Percentiles rank a stretch among this genome's conserved stretches.
Conservation (phyloP, 2,113 vertebrate genomes). For the Forbesichthys agassizii region DNA sequence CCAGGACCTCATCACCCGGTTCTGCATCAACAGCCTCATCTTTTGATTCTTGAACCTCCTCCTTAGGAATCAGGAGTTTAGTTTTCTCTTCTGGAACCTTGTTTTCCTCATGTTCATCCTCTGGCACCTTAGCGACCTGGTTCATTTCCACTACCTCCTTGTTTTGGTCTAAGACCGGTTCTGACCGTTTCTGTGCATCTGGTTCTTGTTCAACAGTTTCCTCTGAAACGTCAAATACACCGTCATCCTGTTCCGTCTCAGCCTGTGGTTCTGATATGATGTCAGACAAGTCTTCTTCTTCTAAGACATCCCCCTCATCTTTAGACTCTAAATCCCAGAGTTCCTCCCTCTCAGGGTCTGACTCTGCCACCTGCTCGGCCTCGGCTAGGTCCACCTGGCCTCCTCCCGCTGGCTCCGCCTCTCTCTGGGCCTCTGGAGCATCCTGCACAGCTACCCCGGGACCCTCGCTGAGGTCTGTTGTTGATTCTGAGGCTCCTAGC, state of each 20-base stretch:
- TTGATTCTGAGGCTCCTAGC: neutral
- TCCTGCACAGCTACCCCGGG: too few relatives aligned
- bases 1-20: neutral
- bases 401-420: neutral
- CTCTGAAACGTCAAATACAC: too few relatives aligned
- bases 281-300: neutral
- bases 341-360: neutral
- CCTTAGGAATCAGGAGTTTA: neutral
- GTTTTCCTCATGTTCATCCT: neutral
- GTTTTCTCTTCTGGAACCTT: slow-evolving; percentile 1
- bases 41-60: neutral
- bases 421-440: neutral
- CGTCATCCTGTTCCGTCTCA: too few relatives aligned
- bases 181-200: neutral
- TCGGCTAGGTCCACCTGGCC: slow-evolving; percentile 1
- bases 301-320: slow-evolving; percentile 11
- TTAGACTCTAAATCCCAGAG: slow-evolving; percentile 16
- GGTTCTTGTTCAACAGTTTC: too few relatives aligned
- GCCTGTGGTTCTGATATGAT: neutral
- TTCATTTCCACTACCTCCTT: neutral
- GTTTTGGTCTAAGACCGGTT: neutral
- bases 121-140: neutral
- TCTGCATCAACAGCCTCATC: neutral
- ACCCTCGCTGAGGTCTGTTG: neutral
- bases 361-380: neutral